These are phyloP conservation scores for Linnaemya tessellans DNA, from an alignment of 2,888 invertebrate genomes.

Conservation along the genomic window DNA sequence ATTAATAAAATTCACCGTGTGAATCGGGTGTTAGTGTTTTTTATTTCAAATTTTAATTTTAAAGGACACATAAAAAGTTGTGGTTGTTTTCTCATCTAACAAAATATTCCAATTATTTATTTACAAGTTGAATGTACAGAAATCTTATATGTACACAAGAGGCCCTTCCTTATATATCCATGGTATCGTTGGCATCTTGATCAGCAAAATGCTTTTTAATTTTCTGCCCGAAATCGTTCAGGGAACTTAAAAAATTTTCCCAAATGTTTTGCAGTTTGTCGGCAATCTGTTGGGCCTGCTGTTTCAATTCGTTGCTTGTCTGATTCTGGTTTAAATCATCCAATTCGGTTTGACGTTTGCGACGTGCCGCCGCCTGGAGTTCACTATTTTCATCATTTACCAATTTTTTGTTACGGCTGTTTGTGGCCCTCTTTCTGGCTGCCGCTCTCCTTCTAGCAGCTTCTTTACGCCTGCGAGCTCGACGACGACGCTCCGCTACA, in stretches of 20 bases:
- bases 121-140: too few species aligned
- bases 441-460: constrained; percentile 68
- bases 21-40: too few species aligned
- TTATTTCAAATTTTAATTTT: too few species aligned
- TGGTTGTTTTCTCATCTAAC: too few species aligned
- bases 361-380: constrained; percentile 38
- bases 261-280: constrained; percentile 74
- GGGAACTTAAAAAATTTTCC: constrained; percentile 73
- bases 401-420: constrained; percentile 35
- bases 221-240: constrained; percentile 73
- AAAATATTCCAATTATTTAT: too few species aligned
- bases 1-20: too few species aligned
- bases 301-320: constrained; percentile 19
- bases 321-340: constrained; percentile 59
- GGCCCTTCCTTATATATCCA: background rate
- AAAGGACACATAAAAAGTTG: too few species aligned
- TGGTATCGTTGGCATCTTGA: background rate
- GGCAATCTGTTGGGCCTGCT: constrained; percentile 50
- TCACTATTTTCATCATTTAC: constrained; percentile 24
- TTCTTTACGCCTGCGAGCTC: constrained; percentile 65
- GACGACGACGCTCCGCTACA: constrained; percentile 55
- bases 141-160: too few species aligned
- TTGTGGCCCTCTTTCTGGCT: constrained; percentile 68
- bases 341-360: constrained; percentile 73
- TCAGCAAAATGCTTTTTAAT: constrained; percentile 72